A percentile compares a stretch with the other conserved stretches of the same genome.
Evolutionary conservation across 1,140 invertebrate genomes (phyloP).

Genomic region (Contarinia nasturtii): DNA sequence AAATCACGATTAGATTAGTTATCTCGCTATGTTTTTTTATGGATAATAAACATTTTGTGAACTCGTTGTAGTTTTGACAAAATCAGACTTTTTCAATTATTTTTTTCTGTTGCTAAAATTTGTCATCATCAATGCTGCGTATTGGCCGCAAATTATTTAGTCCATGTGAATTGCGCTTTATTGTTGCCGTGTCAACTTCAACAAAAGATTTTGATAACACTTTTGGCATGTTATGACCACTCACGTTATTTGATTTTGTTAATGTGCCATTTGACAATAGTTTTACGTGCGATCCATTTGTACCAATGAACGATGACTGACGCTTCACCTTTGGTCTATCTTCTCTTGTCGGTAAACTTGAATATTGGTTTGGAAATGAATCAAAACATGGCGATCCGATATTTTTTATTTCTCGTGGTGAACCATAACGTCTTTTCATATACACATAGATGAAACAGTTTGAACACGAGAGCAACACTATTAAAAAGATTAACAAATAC

Average conservation of each 20-base stretch:
- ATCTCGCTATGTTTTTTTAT: too few species aligned
- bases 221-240: slow-evolving; percentile 38
- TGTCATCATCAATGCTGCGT: slow-evolving; percentile 18
- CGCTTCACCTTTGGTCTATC: slow-evolving; percentile 32
- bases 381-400: slow-evolving; percentile 53
- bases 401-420: slow-evolving; percentile 23
- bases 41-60: too few species aligned
- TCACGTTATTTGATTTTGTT: slow-evolving; percentile 36
- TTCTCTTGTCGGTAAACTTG: slow-evolving; percentile 57
- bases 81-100: neutral
- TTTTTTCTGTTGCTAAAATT: slow-evolving; percentile 17
- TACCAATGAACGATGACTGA: slow-evolving; percentile 30
- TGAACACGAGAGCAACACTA: slow-evolving; percentile 24
- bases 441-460: slow-evolving; percentile 25
- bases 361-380: slow-evolving; percentile 62
- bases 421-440: slow-evolving; percentile 29
- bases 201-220: slow-evolving; percentile 32
- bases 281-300: slow-evolving; percentile 25
- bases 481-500: slow-evolving; percentile 18
- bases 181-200: slow-evolving; percentile 58
- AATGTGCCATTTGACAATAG: slow-evolving; percentile 26
- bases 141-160: slow-evolving; percentile 23
- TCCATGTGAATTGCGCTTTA: slow-evolving; percentile 55
- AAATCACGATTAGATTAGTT: too few species aligned
- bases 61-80: too few species aligned